Evolutionary conservation across 2,888 invertebrate species (phyloP), one percentile per base, ranked within the genome.

Genomic region (Ligdia adustata): DNA sequence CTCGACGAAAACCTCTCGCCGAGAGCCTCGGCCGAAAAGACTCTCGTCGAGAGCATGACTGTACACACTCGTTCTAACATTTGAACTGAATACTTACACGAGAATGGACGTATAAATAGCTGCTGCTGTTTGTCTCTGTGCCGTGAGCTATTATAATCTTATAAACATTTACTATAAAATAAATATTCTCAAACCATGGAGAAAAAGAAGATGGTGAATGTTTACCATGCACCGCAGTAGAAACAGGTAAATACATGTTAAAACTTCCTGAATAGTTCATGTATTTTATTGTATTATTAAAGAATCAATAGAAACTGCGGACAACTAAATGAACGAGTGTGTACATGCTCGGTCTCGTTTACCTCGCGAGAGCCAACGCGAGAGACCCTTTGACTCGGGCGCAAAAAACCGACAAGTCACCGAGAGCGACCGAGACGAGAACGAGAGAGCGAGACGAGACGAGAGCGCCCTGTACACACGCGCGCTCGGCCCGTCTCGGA

Each of bases 1-100:
- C 33, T 38, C 45, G 45, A 6, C 45, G 45, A 45, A 33, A 33
- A 11, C 14, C 27, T 45, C 45, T 33, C 39, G 39, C 11, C 33
- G 38, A 39, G 39, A 39, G 44, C 9, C 43, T 35, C 43, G 43
- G 35, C 43, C 43, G 35, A 31, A 4, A 13, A 26, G 15, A 6
- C 18, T 44, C 37, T 37, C 31, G 33, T n/a, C 33, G 44, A 44
- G 31, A 31, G 31, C 31, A 29, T 37, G 9, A 16, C 26, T 43
- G 35, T 35, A 43, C 43, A 43, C 35, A 29, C 29, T 29, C 29
- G 35, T 35, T 35, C 5, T 24, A 3, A n/a, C 34, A 34, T 43
- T 34, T 14, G 43, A 11, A 43, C 43, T 20, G 22, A 15, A 43
- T 28, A 34, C 3, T 13, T 31, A 2, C 3, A 9, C 9, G 31